Conservation (phyloP, 2,797 vertebrate species). For the Sebastes minor region DNA sequence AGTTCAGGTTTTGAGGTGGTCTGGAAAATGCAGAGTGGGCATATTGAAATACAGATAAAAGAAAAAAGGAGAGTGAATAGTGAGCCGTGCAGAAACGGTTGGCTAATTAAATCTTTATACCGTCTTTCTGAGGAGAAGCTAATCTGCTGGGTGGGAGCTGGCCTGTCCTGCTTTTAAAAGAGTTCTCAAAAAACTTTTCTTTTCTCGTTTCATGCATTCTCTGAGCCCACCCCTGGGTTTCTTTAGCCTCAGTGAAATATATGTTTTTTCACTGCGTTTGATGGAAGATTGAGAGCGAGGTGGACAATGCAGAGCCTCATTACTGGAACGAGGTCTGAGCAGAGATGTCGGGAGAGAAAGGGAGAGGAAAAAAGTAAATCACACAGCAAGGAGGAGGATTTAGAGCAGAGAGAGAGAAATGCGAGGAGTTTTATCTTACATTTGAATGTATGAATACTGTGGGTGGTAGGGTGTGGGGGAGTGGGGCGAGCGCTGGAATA, state of each 20-base stretch:
- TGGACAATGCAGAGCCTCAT: conserved; percentile 70
- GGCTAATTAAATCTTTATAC: conserved; percentile 82
- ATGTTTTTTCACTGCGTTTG: conserved; percentile 37
- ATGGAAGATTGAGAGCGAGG: conserved; percentile 62
- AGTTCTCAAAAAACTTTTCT: conserved; percentile 62
- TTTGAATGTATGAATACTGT: conserved; percentile 68
- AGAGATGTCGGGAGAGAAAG: conserved; percentile 42
- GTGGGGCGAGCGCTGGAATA: conserved; percentile 32
- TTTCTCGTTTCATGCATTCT: conserved; percentile 64
- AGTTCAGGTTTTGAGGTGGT: conserved; percentile 72
- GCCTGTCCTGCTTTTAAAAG: conserved; percentile 60
- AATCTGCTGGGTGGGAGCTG: conserved; percentile 69
- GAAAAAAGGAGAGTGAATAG: conserved; percentile 64
- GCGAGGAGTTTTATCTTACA: conserved; percentile 58
- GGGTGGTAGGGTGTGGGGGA: conserved; percentile 34
- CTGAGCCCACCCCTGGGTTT: conserved; percentile 64
- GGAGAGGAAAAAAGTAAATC: conserved; percentile 41
- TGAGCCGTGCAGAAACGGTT: conserved; percentile 42
- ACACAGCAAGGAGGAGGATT: conserved; percentile 59
- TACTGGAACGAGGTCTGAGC: conserved; percentile 53
- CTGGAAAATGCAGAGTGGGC: conserved; percentile 78
- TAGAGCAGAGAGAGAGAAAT: conserved; percentile 42
- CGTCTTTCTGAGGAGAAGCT: conserved; percentile 68
- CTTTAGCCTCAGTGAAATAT: conserved; percentile 38
- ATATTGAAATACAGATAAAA: conserved; percentile 81